A percentile compares a stretch with the other conserved stretches of the same genome.
phyloP scores from a whole-genome alignment of 2,113 vertebrate species.

The Platysternon megacephalum region DNA sequence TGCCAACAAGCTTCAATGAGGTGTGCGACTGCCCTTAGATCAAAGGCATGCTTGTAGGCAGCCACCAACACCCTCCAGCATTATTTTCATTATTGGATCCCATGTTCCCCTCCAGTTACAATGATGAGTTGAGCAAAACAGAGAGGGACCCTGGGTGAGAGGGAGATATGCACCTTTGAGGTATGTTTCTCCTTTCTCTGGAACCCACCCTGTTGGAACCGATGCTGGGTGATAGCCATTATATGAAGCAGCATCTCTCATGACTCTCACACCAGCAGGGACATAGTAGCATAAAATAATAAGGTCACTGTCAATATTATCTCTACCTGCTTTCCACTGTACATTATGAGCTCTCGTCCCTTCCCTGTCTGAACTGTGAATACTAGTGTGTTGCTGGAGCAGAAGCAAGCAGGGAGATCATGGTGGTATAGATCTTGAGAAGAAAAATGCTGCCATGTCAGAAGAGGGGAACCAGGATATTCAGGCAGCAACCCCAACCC shows the following conservation, averaged over 20 bases:
- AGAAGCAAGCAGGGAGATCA: not conserved
- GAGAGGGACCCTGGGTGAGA: not conserved
- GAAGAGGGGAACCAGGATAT: not conserved
- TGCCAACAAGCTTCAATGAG: too few species aligned
- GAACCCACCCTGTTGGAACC: accelerated
- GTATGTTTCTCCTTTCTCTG: not conserved
- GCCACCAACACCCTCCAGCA: not conserved
- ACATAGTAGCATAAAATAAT: not conserved
- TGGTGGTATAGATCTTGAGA: not conserved
- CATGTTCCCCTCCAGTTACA: not conserved
- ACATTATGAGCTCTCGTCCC: not conserved
- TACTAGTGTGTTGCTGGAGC: not conserved
- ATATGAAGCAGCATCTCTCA: not conserved
- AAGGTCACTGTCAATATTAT: not conserved
- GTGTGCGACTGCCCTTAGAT: too few species aligned
- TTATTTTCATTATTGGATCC: not conserved
- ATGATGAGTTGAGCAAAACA: not conserved
- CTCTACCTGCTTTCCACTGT: not conserved
- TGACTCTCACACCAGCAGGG: not conserved
- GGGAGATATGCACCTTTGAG: not conserved
- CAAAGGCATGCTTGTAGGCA: not conserved
- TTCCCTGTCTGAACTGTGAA: not conserved
- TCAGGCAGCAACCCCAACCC: not conserved
- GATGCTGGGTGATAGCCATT: not conserved
- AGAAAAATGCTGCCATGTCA: accelerated